Base-by-base conservation (phyloP, 1,140 invertebrate genomes). In the Drosophila suzukii region DNA sequence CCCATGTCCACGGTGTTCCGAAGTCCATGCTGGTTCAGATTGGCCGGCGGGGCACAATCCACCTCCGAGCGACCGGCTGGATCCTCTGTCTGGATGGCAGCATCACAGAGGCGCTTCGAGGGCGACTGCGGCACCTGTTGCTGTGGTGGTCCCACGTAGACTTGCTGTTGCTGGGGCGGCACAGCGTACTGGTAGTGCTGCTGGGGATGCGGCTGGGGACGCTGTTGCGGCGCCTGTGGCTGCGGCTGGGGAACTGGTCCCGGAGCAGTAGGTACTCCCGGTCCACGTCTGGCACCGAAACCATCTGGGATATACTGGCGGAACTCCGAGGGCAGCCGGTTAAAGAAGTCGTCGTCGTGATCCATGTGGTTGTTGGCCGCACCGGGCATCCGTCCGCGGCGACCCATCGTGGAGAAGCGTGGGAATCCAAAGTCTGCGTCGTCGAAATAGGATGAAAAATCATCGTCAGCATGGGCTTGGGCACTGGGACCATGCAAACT, bases 1-100 rank as follows among this genome's bases (percentile, higher is more conserved):
- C 95, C 95, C 84, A 96, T 94, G 84, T 96, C 96, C 49, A 96
- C 95, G 11, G 96, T 97, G 72, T 96, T 96, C 57, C 96, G 94
- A 39, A 95, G 80, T 39, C 94, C 95, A 94, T 96, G 94, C 74
- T 96, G 96, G 58, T 95, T 94, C 13, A 96, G 92, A 39, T 93
- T 92, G 13, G 62, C 47, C 30, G 83, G 15, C 54, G 83, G 76
- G 51, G 82, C 83, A 20, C 75, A 80, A 68, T 90, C 81, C 59
- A 90, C 71, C 83, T 91, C 77, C 34, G 91, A 62, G 71, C 75
- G 75, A 11, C 75, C 62, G 47, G 62, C 30, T 39, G 71, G 59
- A 68, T 77, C 72, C 47, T 79, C 76, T 36, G 94, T 94, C 91
- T 94, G 94, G 71, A 94, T 94, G 50, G 93, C 92, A 30, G 90